Conservation (phyloP, 2,888 invertebrate species). For the Erebia aethiops region DNA sequence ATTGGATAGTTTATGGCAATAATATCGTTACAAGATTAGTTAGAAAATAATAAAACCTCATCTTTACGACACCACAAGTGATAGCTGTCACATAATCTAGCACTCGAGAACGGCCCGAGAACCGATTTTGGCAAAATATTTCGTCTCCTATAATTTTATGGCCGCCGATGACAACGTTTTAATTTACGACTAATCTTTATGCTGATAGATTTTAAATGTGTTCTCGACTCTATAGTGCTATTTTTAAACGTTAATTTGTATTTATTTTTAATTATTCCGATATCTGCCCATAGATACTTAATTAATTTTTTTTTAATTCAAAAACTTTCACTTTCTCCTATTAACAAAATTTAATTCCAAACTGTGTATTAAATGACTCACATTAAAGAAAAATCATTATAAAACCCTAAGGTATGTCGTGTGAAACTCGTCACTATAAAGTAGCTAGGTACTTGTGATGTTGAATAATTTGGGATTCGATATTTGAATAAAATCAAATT, state of each 20-base stretch:
- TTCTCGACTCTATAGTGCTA: slow-evolving; percentile 23
- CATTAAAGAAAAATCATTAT: neutral
- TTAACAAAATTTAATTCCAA: neutral
- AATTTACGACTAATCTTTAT: slow-evolving; percentile 34
- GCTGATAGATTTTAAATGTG: slow-evolving; percentile 31
- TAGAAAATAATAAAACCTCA: slow-evolving; percentile 50
- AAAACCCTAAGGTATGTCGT: neutral
- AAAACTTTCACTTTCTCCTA: slow-evolving; percentile 4
- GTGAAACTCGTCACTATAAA: slow-evolving; percentile 22
- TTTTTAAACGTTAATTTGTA: slow-evolving; percentile 8
- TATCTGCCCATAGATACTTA: neutral
- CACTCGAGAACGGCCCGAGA: neutral
- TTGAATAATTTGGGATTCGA: slow-evolving; percentile 43
- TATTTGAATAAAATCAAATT: slow-evolving; percentile 55
- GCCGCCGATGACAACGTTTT: slow-evolving; percentile 45
- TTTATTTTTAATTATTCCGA: slow-evolving; percentile 20
- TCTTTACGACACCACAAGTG: slow-evolving; percentile 41
- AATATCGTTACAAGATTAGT: slow-evolving; percentile 60
- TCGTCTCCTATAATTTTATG: slow-evolving; percentile 39
- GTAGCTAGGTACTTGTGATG: slow-evolving; percentile 18
- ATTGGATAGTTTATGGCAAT: slow-evolving; percentile 37
- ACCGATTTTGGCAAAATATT: slow-evolving; percentile 34
- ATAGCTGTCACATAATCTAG: slow-evolving; percentile 41
- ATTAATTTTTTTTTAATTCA: neutral
- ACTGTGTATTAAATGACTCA: neutral